phyloP scores from a whole-genome alignment of 2,888 invertebrate species.

The Temnothorax unifasciatus region DNA sequence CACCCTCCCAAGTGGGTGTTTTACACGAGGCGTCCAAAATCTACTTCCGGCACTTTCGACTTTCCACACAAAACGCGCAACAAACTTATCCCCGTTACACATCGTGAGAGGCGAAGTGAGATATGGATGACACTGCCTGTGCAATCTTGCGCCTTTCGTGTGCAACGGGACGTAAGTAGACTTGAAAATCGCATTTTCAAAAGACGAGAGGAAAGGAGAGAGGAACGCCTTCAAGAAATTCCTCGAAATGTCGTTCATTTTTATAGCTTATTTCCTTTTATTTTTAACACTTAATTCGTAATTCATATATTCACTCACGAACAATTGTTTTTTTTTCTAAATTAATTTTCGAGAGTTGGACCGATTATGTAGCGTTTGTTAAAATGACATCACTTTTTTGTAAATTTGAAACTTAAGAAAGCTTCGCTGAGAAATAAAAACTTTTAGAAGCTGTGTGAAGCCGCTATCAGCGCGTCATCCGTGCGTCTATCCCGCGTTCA shows the following conservation, averaged over 20 bases:
- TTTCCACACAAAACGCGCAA: conserved; percentile 46
- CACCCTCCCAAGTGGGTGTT: conserved; percentile 30
- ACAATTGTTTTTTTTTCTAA: background rate
- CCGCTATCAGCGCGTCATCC: conserved; percentile 8
- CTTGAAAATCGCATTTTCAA: conserved; percentile 43
- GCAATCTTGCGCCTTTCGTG: conserved; percentile 42
- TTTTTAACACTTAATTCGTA: background rate
- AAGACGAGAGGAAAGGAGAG: conserved; percentile 25
- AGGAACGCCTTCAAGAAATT: background rate
- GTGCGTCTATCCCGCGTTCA: conserved; percentile 42
- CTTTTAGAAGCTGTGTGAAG: background rate
- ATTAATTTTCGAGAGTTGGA: background rate
- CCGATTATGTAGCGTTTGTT: background rate
- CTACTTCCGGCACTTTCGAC: conserved; percentile 50
- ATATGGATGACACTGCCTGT: conserved; percentile 39
- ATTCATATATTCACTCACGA: background rate
- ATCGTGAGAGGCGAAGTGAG: conserved; percentile 28
- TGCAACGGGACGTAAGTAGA: conserved; percentile 43
- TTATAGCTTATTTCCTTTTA: conserved; percentile 14
- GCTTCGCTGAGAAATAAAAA: conserved; percentile 1
- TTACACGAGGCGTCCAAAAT: conserved; percentile 33
- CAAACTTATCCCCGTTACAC: conserved; percentile 46
- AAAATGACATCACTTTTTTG: background rate
- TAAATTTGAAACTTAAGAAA: conserved; percentile 4
- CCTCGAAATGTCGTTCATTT: background rate